Evolutionary conservation across 2,888 invertebrate species (phyloP).

Genomic region (Flabesymbios commensalis): DNA sequence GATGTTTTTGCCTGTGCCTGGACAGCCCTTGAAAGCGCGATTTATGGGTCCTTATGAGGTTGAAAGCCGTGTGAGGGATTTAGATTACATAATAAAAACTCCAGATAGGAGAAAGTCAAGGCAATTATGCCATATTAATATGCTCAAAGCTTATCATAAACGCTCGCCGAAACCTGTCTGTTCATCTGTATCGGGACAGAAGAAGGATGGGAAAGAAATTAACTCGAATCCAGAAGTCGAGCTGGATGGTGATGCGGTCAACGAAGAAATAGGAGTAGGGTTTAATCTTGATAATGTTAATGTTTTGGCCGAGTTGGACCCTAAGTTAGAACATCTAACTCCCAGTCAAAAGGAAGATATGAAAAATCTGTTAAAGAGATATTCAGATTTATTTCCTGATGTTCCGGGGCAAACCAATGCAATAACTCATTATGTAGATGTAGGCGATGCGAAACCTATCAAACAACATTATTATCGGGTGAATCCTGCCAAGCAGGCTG

Average conservation of each 20-base stretch:
- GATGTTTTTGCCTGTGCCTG: neutral
- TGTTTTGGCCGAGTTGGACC: too few species aligned
- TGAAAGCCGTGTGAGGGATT: neutral
- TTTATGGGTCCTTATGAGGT: constrained; percentile 2
- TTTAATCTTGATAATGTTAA: too few species aligned
- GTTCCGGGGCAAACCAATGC: neutral
- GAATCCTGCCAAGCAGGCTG: constrained; percentile 6
- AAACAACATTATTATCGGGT: constrained; percentile 4
- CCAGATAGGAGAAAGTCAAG: neutral
- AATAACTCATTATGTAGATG: constrained; percentile 1
- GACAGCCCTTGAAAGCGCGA: neutral
- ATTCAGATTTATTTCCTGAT: too few species aligned
- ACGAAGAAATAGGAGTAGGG: too few species aligned
- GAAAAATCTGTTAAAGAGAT: too few species aligned
- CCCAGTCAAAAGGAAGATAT: too few species aligned
- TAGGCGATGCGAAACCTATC: neutral
- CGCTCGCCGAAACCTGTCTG: too few species aligned
- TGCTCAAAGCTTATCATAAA: constrained; percentile 5
- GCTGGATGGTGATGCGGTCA: too few species aligned
- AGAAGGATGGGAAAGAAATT: too few species aligned
- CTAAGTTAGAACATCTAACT: too few species aligned
- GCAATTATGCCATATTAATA: constrained; percentile 6
- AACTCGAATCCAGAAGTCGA: too few species aligned
- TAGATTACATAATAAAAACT: neutral
- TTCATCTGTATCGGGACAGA: too few species aligned